phyloP scores from a whole-genome alignment of 92 coral and sea anemone species.

The Porites cylindrica region DNA sequence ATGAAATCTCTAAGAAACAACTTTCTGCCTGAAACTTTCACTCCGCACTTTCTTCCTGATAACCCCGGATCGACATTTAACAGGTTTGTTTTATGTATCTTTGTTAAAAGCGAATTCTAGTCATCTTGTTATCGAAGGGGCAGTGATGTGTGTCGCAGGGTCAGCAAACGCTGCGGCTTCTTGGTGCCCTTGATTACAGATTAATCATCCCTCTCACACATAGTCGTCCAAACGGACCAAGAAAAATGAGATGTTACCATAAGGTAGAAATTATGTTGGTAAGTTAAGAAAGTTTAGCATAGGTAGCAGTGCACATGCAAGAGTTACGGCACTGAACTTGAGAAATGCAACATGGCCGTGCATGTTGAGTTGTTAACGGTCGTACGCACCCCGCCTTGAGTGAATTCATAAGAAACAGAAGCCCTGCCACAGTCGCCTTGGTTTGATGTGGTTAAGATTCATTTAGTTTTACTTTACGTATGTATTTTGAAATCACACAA shows the following conservation, averaged over 20 bases:
- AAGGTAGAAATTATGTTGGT: neutral
- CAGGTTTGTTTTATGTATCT: slow-evolving; percentile 22
- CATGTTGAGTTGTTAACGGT: no score
- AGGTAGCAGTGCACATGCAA: neutral
- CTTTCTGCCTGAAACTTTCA: neutral
- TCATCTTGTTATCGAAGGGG: neutral
- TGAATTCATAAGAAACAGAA: neutral
- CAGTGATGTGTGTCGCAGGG: slow-evolving; percentile 16
- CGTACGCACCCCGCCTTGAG: no score
- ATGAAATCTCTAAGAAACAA: slow-evolving; percentile 2
- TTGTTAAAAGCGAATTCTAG: neutral
- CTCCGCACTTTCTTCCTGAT: neutral
- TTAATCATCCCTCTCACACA: neutral
- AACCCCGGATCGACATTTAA: neutral
- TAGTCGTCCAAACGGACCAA: no score
- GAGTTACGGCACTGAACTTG: neutral
- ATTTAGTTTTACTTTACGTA: no score
- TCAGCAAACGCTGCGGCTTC: neutral
- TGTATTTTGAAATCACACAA: neutral
- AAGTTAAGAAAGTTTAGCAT: neutral
- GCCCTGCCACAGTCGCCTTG: neutral
- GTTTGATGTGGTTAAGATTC: neutral
- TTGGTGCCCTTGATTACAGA: neutral
- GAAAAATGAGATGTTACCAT: neutral
- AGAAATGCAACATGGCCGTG: neutral